Evolutionary conservation across 2,888 invertebrate genomes (phyloP).

Genomic region (Hydroisotoma schaefferi): DNA sequence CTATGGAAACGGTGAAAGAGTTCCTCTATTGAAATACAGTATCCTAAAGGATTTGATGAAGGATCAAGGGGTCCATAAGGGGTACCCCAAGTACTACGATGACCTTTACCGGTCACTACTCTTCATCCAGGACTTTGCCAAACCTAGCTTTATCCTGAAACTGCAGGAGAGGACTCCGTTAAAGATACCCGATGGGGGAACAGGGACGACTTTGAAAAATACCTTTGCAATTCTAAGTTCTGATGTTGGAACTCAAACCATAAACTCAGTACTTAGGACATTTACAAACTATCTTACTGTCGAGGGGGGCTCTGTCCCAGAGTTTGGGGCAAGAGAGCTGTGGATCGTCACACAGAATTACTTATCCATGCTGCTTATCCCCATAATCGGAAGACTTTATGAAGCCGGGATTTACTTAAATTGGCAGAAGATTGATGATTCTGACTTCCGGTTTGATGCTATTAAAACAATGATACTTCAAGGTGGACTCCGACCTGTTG

Average conservation of each 20-base stretch:
- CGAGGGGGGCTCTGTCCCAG: conserved; percentile 8
- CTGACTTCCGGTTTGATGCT: too few species aligned
- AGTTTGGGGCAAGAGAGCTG: conserved; percentile 3
- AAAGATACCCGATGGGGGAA: too few species aligned
- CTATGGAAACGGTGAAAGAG: background rate
- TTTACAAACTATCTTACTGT: conserved; percentile 17
- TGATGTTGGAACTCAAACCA: background rate
- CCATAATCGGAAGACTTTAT: conserved; percentile 8
- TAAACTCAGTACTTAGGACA: background rate
- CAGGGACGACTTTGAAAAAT: background rate
- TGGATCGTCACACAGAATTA: conserved; percentile 25
- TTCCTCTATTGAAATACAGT: conserved; percentile 12
- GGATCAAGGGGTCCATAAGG: background rate
- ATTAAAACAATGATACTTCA: too few species aligned
- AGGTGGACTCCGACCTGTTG: too few species aligned
- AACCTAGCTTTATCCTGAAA: background rate
- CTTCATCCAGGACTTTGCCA: background rate
- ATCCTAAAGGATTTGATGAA: conserved; percentile 15
- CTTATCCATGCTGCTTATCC: background rate
- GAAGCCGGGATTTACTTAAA: conserved; percentile 24
- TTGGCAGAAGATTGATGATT: too few species aligned
- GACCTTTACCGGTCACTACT: conserved; percentile 4
- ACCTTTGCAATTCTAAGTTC: background rate
- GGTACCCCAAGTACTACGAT: conserved; percentile 4
- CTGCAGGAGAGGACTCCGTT: background rate